Conservation (phyloP, 2,888 invertebrate species). For the Homarus gammarus region DNA sequence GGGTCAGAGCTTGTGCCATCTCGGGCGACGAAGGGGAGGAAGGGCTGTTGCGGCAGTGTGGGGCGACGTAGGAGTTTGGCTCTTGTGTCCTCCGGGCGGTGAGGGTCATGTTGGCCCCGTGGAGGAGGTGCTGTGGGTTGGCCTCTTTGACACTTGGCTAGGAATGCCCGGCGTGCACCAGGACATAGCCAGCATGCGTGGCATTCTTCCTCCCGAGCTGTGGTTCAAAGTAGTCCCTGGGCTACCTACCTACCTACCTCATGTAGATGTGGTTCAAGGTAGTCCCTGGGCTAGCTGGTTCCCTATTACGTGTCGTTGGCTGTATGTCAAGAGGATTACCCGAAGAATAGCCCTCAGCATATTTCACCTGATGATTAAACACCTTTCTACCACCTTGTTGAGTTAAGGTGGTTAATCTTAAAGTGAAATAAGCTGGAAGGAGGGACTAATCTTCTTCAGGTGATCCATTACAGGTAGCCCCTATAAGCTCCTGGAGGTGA, state of each 20-base stretch:
- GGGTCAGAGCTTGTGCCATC: conserved; percentile 41
- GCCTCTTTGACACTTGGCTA: conserved; percentile 24
- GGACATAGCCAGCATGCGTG: conserved; percentile 53
- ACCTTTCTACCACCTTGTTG: too few relatives aligned
- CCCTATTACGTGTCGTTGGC: neutral
- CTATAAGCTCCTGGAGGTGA: too few relatives aligned
- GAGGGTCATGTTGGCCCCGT: neutral
- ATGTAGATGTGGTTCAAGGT: neutral
- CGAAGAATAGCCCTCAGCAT: too few relatives aligned
- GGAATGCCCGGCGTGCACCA: conserved; percentile 47
- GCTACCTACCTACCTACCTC: too few relatives aligned
- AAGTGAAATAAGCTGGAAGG: too few relatives aligned
- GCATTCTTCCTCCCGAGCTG: conserved; percentile 31
- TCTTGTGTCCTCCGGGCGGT: neutral
- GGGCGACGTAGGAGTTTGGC: neutral
- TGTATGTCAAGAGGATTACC: too few relatives aligned
- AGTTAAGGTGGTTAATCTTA: too few relatives aligned
- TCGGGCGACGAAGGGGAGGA: neutral
- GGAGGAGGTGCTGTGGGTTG: neutral
- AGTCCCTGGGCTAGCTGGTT: neutral
- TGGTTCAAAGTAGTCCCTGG: neutral
- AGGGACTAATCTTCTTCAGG: too few relatives aligned
- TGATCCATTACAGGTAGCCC: too few relatives aligned
- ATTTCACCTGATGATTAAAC: too few relatives aligned
- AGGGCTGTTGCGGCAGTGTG: neutral